Base-by-base conservation (phyloP, 2,113 vertebrate genomes). In the Anarhynchus alexandrinus region DNA sequence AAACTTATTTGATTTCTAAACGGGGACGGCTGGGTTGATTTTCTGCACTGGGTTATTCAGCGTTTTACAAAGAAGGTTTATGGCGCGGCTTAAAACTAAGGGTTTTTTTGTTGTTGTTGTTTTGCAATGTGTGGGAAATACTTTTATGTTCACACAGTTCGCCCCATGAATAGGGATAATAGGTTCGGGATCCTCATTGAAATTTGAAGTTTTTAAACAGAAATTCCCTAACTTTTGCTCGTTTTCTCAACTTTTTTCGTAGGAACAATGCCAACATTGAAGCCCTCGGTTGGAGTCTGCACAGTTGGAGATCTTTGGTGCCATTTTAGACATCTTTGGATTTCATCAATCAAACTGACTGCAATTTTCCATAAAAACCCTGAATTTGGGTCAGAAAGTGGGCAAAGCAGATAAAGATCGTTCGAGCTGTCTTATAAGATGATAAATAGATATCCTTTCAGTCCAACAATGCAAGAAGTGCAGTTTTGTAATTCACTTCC, bases 331-430 rank as follows among this genome's bases (percentile, higher is more conserved):
- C 99, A 99, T 99, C 99, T 99, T 99, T 99, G 99, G 99, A 99
- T 99, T 99, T 99, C 99, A 99, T 99, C 99, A 99, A 99, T 99
- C 99, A 99, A 99, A 99, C 98, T 99, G 99, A 99, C 99, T 99
- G 99, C 99, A 99, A 99, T 99, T 99, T 99, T 99, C 99, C 99
- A 99, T 99, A 99, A 99, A 99, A 99, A 98, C 99, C 98, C 99
- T 99, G 99, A 99, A 99, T 99, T 99, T 99, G 98, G 99, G 99
- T 98, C 98, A 99, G 99, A 99, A 99, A 99, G 98, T 98, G 98
- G 99, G 98, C 98, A 98, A 99, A 98, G 98, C 98, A 99, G 99
- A 99, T 99, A 99, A 99, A 99, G 99, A 99, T 99, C 98, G 80
- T 97, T 99, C 98, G 97, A 98, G 99, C 99, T 99, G 99, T 99